These are phyloP conservation scores for Campylomormyrus numenius DNA, from an alignment of 2,113 vertebrate genomes.

Conservation along the genomic window DNA sequence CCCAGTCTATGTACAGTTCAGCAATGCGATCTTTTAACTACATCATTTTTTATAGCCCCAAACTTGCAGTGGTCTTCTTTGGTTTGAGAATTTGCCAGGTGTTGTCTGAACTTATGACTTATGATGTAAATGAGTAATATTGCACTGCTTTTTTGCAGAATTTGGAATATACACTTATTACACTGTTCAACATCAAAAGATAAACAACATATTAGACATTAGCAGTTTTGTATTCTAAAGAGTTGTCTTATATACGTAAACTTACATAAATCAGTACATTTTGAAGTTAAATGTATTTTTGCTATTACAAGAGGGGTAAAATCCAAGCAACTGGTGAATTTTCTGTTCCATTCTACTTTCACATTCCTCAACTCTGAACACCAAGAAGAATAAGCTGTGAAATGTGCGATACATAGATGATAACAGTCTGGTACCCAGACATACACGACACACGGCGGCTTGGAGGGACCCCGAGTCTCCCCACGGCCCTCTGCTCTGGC, in stretches of 20 bases:
- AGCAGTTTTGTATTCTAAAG: neutral
- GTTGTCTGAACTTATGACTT: neutral
- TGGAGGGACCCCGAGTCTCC: constrained; percentile 27
- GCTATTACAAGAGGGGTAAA: neutral
- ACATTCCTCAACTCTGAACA: neutral
- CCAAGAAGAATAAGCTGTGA: neutral
- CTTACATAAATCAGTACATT: neutral
- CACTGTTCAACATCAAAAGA: neutral
- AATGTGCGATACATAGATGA: neutral
- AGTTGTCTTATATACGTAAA: neutral
- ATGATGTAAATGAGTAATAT: neutral
- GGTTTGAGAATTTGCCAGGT: neutral
- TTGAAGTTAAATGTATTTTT: neutral
- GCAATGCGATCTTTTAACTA: neutral
- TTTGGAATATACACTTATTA: neutral
- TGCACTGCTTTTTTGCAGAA: neutral
- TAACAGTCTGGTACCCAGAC: neutral
- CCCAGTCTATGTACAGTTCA: neutral
- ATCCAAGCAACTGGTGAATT: neutral
- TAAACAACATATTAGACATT: neutral
- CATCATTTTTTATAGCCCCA: neutral
- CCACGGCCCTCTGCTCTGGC: constrained; percentile 51
- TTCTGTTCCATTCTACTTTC: neutral
- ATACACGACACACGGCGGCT: constrained; percentile 26
- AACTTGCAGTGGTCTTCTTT: neutral